These are phyloP conservation scores for Bicyclus anynana DNA, from an alignment of 1,140 invertebrate genomes.

Conservation along the genomic window DNA sequence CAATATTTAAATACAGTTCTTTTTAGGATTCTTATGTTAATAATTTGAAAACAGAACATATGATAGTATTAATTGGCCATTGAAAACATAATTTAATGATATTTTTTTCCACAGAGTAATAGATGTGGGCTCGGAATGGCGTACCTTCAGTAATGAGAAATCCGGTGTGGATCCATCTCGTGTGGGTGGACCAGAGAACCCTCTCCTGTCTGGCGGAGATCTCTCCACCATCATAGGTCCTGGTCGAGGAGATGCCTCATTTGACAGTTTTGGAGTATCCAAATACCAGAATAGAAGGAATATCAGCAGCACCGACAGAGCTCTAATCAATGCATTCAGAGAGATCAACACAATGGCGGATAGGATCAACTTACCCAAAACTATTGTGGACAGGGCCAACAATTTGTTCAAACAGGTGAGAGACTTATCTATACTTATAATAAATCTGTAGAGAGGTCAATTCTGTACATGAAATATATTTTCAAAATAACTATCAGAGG, in stretches of 20 bases:
- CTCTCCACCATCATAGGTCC: conserved; percentile 98
- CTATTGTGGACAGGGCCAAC: conserved; percentile 96
- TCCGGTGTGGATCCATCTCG: conserved; percentile 97
- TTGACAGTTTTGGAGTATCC: conserved; percentile 89
- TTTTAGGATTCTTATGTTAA: too few species aligned
- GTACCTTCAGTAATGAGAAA: conserved; percentile 99
- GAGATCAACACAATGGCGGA: conserved; percentile 99
- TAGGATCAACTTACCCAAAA: conserved; percentile 96
- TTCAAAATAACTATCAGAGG: too few species aligned
- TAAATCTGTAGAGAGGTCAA: too few species aligned
- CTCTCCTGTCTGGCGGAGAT: conserved; percentile 95
- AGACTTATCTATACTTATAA: conserved; percentile 7
- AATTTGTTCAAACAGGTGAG: conserved; percentile 95
- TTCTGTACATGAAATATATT: too few species aligned
- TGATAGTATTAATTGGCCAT: too few species aligned
- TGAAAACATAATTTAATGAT: background rate
- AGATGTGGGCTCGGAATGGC: conserved; percentile 99
- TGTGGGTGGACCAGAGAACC: conserved; percentile 98
- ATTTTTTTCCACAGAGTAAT: conserved; percentile 86
- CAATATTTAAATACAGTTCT: too few species aligned
- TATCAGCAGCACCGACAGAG: conserved; percentile 95
- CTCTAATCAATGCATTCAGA: conserved; percentile 96
- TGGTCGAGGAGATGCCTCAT: conserved; percentile 88
- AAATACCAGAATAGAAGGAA: conserved; percentile 97
- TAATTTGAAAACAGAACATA: too few species aligned